phyloP scores from a whole-genome alignment of 2,888 invertebrate genomes.

The Arrhopalites spinosus region DNA sequence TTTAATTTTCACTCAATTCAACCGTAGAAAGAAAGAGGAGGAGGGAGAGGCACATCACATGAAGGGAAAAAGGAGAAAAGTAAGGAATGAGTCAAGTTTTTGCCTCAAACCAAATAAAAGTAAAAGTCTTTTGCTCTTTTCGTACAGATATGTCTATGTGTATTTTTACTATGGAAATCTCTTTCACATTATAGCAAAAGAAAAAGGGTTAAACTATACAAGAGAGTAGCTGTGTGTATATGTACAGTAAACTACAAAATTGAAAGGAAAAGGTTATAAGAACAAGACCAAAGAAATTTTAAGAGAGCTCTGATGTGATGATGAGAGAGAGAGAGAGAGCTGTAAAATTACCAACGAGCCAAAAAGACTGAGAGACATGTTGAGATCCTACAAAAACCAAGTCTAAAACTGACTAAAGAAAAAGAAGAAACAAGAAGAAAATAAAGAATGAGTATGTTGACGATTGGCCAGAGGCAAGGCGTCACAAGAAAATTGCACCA shows the following conservation, averaged over 20 bases:
- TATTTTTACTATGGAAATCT: neutral
- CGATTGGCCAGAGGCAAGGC: constrained; percentile 32
- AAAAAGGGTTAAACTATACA: neutral
- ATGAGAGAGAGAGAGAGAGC: neutral
- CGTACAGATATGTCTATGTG: no score
- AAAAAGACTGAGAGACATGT: neutral
- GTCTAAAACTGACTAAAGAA: neutral
- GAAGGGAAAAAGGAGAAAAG: neutral
- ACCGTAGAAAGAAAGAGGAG: neutral
- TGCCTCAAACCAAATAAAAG: constrained; percentile 27
- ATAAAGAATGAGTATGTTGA: constrained; percentile 1
- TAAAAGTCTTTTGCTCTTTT: constrained; percentile 8
- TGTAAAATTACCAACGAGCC: constrained; percentile 9
- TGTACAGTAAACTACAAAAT: neutral
- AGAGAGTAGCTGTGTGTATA: neutral
- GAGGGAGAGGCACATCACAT: neutral
- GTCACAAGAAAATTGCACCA: constrained; percentile 36
- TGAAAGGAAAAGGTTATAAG: constrained; percentile 8
- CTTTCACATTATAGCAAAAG: neutral
- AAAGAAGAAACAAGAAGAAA: neutral
- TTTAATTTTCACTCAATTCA: constrained; percentile 17
- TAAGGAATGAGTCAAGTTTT: constrained; percentile 7
- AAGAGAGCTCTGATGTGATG: constrained; percentile 6
- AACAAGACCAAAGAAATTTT: constrained; percentile 11
- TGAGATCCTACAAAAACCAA: neutral